These are phyloP conservation scores for Xiphophorus birchmanni DNA, from an alignment of 2,797 vertebrate species.

Conservation along the genomic window DNA sequence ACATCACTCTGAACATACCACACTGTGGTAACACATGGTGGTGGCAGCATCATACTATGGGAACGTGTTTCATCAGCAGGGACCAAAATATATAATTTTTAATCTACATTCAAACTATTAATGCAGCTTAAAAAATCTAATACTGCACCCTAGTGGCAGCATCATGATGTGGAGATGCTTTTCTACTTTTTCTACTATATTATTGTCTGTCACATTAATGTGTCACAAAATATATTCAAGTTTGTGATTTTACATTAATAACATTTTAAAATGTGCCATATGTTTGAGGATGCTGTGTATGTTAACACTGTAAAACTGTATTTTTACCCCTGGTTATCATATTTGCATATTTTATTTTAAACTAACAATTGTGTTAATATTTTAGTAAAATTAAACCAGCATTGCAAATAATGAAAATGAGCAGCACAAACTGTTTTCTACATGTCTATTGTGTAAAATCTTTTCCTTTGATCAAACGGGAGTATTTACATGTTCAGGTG, in stretches of 20 bases:
- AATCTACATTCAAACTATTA: not conserved
- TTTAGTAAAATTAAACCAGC: not conserved
- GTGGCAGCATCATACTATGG: not conserved
- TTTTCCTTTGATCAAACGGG: not conserved
- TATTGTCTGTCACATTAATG: not conserved
- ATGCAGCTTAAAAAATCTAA: not conserved
- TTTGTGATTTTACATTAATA: not conserved
- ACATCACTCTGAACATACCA: not conserved
- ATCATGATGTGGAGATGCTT: not conserved
- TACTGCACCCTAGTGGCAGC: not conserved
- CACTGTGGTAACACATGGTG: not conserved
- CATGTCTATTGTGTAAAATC: not conserved
- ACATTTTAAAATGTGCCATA: not conserved
- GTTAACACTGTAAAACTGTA: not conserved
- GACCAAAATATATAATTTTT: not conserved
- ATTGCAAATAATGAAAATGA: not conserved
- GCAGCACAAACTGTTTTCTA: not conserved
- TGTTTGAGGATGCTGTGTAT: not conserved
- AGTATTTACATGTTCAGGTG: not conserved
- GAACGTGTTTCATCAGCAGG: not conserved
- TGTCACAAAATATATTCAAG: not conserved
- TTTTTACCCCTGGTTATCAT: not conserved
- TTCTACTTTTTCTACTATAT: not conserved
- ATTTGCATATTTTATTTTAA: not conserved
- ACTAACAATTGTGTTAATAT: not conserved